phyloP scores from a whole-genome alignment of 2,113 vertebrate genomes.

The Mesitornis unicolor region DNA sequence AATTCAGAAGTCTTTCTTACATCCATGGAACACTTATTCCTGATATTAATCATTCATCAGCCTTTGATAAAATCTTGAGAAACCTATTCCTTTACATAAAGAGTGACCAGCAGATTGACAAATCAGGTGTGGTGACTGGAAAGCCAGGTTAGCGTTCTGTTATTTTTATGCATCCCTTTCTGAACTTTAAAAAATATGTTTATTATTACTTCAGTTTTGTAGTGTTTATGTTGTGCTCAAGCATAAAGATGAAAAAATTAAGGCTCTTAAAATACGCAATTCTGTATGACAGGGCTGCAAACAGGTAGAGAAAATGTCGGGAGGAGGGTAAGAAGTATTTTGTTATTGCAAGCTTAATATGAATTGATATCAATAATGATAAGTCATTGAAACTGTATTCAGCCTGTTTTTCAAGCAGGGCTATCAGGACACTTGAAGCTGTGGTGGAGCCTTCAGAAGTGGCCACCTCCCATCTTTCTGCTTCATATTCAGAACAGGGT shows the following conservation, averaged over 20 bases:
- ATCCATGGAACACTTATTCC: not conserved
- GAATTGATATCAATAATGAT: not conserved
- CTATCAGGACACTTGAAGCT: not conserved
- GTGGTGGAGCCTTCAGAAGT: not conserved
- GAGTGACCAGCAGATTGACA: not conserved
- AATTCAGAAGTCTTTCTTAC: not conserved
- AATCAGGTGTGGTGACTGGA: not conserved
- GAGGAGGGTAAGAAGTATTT: not conserved
- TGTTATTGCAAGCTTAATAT: not conserved
- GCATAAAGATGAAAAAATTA: not conserved
- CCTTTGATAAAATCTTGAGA: not conserved
- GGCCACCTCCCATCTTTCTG: not conserved
- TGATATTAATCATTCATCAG: constrained; percentile 10
- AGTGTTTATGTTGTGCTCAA: not conserved
- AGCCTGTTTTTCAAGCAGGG: not conserved
- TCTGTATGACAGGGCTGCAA: not conserved
- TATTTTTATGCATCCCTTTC: not conserved
- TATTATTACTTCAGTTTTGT: not conserved
- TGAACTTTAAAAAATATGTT: not conserved
- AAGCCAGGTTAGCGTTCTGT: not conserved
- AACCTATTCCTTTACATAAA: not conserved
- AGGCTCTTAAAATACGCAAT: not conserved
- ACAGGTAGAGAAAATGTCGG: not conserved
- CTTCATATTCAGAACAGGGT: rapidly evolving
- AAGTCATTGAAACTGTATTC: not conserved